Base-by-base conservation (phyloP, 1,140 invertebrate genomes). In the Magallana gigas region DNA sequence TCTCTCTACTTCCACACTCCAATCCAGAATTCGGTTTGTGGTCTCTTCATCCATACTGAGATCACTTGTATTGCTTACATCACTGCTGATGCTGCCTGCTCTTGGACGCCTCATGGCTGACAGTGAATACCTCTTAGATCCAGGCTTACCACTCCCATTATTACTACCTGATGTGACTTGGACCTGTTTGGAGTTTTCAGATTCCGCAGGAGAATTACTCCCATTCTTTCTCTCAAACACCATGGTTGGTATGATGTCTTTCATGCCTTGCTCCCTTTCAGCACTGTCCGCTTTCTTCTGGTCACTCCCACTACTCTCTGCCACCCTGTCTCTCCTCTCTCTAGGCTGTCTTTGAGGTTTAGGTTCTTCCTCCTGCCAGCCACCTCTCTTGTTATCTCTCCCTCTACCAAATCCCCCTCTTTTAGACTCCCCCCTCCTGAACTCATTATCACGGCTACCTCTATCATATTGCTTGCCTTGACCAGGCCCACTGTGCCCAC, bases 1-100 rank as follows among this genome's bases (percentile, higher is more conserved):
- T 80, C 89, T 89, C 84, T 92, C 86, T 16, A 92, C 90, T 68
- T 92, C 92, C 57, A 91, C 87, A 85, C 88, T 89, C 91, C 91
- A 92, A 83, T 90, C 89, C 12, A 91, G 84, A 14, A 91, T 89
- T 57, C 90, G 86, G 1, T 83, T 88, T n/a, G 85, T 89, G 12
- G 88, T 89, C 62, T 90, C 89, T 82, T 92, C 90, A 57, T 91
- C 92, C 84, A 91, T 90, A 85, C 92, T 93, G 9, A 90, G 85
- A 83, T 92, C 91, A 86, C 92, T 93, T 7, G 90, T 86, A n/a
- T 87, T 89, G 85, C 92, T 93, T 18, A 91, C 90, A 71, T 93
- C 92, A 89, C 92, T 93, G 80, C 92, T 93, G 60, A 93, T 85
- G 87, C 92, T 93, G 11, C 91, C 92, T n/a, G 92, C 89, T 18